phyloP scores from a whole-genome alignment of 2,888 invertebrate species.

The Tipula confusa region DNA sequence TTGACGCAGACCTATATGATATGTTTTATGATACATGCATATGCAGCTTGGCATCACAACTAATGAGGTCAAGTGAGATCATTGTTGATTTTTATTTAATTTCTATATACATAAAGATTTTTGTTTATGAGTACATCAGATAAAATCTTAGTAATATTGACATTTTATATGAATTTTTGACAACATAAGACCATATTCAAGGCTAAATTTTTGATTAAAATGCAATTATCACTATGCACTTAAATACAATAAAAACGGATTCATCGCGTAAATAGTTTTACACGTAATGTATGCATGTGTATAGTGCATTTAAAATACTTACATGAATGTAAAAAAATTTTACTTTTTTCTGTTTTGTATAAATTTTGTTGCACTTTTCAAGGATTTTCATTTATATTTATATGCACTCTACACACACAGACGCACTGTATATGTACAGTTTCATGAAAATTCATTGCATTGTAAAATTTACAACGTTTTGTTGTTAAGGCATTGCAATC shows the following conservation, averaged over 20 bases:
- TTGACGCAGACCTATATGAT: no score
- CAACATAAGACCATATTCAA: neutral
- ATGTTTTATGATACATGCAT: no score
- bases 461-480: conserved; percentile 20
- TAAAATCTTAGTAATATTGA: neutral
- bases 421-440: neutral
- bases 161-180: neutral
- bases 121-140: neutral
- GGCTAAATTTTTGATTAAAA: neutral
- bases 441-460: conserved; percentile 20
- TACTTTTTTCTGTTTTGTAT: neutral
- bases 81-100: neutral
- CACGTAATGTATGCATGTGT: neutral
- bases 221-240: neutral
- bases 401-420: neutral
- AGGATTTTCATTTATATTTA: conserved; percentile 25
- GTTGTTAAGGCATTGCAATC: conserved; percentile 12
- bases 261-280: neutral
- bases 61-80: conserved; percentile 20
- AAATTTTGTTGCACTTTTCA: conserved; percentile 15
- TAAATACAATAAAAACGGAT: neutral
- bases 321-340: conserved; percentile 1
- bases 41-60: neutral
- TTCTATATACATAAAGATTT: neutral
- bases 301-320: neutral